Percentiles rank a stretch among this genome's conserved stretches.
These are phyloP conservation scores for Spisula solida DNA, from an alignment of 2,888 invertebrate species.

Conservation along the genomic window DNA sequence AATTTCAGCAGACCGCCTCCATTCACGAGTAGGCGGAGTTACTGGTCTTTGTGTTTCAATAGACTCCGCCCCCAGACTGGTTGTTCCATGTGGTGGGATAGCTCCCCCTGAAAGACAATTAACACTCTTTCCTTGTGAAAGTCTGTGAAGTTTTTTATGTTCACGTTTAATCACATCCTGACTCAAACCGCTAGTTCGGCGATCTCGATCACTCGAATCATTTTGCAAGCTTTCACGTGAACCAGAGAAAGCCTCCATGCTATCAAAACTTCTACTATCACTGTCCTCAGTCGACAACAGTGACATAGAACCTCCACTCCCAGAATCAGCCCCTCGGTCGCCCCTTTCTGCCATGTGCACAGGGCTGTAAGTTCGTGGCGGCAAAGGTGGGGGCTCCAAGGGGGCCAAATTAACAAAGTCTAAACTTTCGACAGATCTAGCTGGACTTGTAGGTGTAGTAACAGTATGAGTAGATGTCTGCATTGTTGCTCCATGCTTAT, in stretches of 20 bases:
- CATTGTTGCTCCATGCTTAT: slow-evolving; percentile 67
- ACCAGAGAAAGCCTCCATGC: slow-evolving; percentile 83
- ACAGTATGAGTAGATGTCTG: slow-evolving; percentile 47
- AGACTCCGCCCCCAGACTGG: slow-evolving; percentile 35
- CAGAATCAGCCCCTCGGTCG: slow-evolving; percentile 65
- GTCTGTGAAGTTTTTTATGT: slow-evolving; percentile 67
- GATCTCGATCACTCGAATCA: slow-evolving; percentile 63
- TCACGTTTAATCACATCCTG: slow-evolving; percentile 67
- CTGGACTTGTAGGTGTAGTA: slow-evolving; percentile 65
- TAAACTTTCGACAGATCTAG: slow-evolving; percentile 61
- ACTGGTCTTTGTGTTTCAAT: slow-evolving; percentile 56
- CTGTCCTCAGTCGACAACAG: slow-evolving; percentile 71
- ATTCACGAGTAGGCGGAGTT: slow-evolving; percentile 57
- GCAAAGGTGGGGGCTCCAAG: slow-evolving; percentile 81
- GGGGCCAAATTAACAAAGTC: slow-evolving; percentile 59
- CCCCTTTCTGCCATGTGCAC: slow-evolving; percentile 73
- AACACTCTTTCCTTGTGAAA: slow-evolving; percentile 58
- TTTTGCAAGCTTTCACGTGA: slow-evolving; percentile 78
- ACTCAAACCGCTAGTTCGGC: slow-evolving; percentile 57
- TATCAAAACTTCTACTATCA: slow-evolving; percentile 82
- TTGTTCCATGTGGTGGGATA: slow-evolving; percentile 23
- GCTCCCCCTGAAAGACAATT: slow-evolving; percentile 67
- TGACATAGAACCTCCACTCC: slow-evolving; percentile 67
- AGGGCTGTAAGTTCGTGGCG: slow-evolving; percentile 84
- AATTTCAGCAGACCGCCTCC: slow-evolving; percentile 65